Base-by-base conservation (phyloP, 2,113 vertebrate genomes). In the Ictalurus furcatus region DNA sequence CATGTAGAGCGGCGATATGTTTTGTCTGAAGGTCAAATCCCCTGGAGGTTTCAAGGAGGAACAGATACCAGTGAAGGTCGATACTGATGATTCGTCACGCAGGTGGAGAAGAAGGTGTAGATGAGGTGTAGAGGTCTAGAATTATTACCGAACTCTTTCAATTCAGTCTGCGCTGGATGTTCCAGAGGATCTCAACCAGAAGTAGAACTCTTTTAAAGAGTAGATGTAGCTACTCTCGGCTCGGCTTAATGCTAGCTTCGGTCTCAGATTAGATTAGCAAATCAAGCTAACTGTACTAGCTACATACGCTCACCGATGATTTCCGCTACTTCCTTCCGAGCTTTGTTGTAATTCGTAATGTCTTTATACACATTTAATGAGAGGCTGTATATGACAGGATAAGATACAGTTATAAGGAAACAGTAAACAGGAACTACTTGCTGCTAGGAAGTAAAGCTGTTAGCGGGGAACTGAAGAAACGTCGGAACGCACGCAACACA, bases 11-110 rank as follows among this genome's bases (percentile, higher is more conserved):
- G 34, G 59, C 17, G 21, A 14, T 25, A n/a, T 25, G 7, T 25
- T 44, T 25, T 16, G 81, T 65, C 82, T 84, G 82, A 63, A 84
- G 82, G 82, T 65, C 59, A 61, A 65, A 63, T 28, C 37, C 23
- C 12, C 23, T 79, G 44, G 44, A 52, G 76, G 58, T 40, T 25
- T 83, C 19, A 61, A 6, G 34, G 54, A 37, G 17, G 30, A 61
- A 59, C 30, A 37, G 30, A 83, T 65, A 14, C 19, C 6, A 14
- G 4, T 21, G 30, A 34, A 23, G 58, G 30, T 25, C 28, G 25
- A 0, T 13, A 5, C 1, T 48, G 23, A 48, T 48, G 40, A 48
- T 52, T 25, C 23, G 28, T 25, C 14, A 12, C 25, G 44, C 23
- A 25, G 73, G 21, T 44, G 73, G 21, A 76, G 73, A 2, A 8